A percentile compares a stretch with the other conserved stretches of the same genome.
These are phyloP conservation scores for Neolamprologus tretocephalus DNA, from an alignment of 2,113 vertebrate genomes.

Conservation along the genomic window DNA sequence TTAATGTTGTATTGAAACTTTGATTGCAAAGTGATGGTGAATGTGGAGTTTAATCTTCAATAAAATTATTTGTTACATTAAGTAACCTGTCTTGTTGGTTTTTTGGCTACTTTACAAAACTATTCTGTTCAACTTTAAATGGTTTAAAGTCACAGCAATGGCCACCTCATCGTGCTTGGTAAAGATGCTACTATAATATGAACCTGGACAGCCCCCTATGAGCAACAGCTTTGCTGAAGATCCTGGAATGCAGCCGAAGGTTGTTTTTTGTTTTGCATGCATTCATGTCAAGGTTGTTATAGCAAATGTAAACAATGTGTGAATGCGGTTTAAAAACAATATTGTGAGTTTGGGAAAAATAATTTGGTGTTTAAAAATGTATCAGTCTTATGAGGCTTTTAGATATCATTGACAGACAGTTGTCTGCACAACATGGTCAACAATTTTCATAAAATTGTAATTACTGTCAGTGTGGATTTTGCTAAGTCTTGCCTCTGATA, in stretches of 20 bases:
- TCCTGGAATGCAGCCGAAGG: accelerated
- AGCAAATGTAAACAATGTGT: neutral
- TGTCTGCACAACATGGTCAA: neutral
- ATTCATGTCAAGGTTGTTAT: neutral
- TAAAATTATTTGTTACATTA: neutral
- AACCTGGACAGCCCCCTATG: neutral
- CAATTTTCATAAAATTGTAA: neutral
- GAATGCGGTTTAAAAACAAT: neutral
- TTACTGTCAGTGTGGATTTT: neutral
- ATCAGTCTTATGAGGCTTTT: neutral
- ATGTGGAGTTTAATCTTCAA: neutral
- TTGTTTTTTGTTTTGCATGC: accelerated
- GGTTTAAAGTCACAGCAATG: neutral
- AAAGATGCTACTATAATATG: neutral
- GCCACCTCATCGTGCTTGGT: neutral
- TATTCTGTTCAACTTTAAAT: neutral
- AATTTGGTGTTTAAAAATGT: neutral
- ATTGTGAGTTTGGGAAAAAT: neutral
- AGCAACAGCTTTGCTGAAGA: neutral
- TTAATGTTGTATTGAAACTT: neutral
- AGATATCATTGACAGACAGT: neutral
- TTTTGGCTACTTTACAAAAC: neutral
- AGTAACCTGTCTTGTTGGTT: neutral
- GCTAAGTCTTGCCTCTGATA: neutral
- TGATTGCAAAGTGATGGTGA: neutral